Evolutionary conservation across 30 jellyfish, hydroid and myxozoan genomes (phyloP).

Genomic region (Rhopilema esculentum): DNA sequence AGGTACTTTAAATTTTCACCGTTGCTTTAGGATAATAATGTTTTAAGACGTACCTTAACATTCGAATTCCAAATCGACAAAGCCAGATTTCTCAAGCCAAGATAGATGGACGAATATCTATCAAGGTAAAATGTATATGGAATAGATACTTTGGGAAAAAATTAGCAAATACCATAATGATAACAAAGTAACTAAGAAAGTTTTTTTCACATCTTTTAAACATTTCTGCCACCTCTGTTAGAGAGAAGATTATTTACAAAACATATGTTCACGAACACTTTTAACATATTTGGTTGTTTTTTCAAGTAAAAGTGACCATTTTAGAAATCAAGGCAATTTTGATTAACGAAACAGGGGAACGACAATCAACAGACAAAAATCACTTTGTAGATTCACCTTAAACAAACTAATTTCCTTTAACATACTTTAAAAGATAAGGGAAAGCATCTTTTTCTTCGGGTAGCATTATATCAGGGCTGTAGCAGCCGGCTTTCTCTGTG

Average conservation of each 20-base stretch:
- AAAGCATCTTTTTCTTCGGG: slow-evolving; percentile 87
- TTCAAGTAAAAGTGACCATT: too few relatives aligned
- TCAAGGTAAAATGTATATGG: neutral
- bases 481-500: slow-evolving; percentile 84
- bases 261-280: too few relatives aligned
- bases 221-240: too few relatives aligned
- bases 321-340: too few relatives aligned
- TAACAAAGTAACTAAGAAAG: too few relatives aligned
- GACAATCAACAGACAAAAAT: too few relatives aligned
- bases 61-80: slow-evolving; percentile 87
- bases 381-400: neutral
- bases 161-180: neutral
- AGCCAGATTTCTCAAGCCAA: slow-evolving; percentile 81
- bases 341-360: too few relatives aligned
- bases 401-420: neutral
- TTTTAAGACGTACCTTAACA: slow-evolving; percentile 75
- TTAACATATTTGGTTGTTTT: too few relatives aligned
- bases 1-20: too few relatives aligned
- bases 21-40: too few relatives aligned
- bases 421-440: slow-evolving; percentile 76
- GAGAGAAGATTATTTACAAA: too few relatives aligned
- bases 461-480: slow-evolving; percentile 82
- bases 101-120: slow-evolving; percentile 78
- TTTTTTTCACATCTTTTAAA: too few relatives aligned
- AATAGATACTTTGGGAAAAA: neutral